Evolutionary conservation across 2,797 vertebrate species (phyloP).

Genomic region (Urosaurus nigricauda): DNA sequence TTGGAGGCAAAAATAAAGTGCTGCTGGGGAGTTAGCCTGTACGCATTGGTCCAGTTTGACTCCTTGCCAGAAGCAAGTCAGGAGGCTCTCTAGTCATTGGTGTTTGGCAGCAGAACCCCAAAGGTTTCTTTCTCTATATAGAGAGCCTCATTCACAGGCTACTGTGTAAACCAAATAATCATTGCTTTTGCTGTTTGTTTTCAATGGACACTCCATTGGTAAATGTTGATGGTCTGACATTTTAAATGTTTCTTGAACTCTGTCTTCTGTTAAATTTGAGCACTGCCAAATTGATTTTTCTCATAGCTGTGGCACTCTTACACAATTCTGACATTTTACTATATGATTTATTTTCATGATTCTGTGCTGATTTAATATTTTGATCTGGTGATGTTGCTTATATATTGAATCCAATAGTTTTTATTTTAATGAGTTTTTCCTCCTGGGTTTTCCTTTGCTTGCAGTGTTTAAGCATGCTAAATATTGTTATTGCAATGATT

Average conservation of each 20-base stretch:
- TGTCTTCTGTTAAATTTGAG: not conserved
- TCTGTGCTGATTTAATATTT: not conserved
- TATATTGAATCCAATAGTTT: not conserved
- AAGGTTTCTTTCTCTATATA: not conserved
- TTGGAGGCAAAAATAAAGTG: not conserved
- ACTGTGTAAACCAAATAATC: not conserved
- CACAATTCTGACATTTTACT: not conserved
- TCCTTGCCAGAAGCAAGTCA: not conserved
- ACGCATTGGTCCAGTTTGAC: not conserved
- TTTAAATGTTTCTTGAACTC: not conserved
- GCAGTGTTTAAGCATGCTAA: not conserved
- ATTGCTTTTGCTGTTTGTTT: not conserved
- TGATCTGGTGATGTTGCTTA: not conserved
- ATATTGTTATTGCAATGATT: not conserved
- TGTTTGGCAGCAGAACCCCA: not conserved
- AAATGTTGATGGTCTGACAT: not conserved
- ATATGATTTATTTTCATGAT: not conserved
- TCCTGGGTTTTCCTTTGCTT: not conserved
- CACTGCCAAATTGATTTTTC: not conserved
- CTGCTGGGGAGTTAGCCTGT: not conserved
- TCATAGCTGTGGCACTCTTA: not conserved
- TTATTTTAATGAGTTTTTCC: not conserved
- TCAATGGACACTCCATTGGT: not conserved
- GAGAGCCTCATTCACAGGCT: not conserved
- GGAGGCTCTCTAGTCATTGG: not conserved